Evolutionary conservation across 2,888 invertebrate genomes (phyloP), one percentile per base, ranked within the genome.

Genomic region (Megastigmus dorsalis): DNA sequence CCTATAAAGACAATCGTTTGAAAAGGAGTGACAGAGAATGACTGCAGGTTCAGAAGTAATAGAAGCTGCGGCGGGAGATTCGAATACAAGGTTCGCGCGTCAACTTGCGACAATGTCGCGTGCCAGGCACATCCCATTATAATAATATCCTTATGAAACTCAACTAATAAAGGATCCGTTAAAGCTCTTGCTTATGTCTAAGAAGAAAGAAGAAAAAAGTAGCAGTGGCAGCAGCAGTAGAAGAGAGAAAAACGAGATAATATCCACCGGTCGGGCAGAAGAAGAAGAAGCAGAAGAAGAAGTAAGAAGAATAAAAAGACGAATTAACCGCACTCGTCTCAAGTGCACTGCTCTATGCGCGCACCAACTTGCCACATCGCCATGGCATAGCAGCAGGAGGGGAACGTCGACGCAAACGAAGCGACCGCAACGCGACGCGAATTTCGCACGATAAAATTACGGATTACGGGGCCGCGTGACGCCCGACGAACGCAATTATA

Each of bases 321-420:
- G n/a, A n/a, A n/a, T n/a, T n/a, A 70, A 63, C 70, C 71, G 63
- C 68, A 69, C 18, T 20, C 62, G 60, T 50, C 71, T 66, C 72
- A 73, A 73, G 66, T 66, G 57, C 71, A 55, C 10, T 28, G 15
- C 28, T n/a, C n/a, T n/a, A n/a, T n/a, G 30, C 5, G 20, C 9
- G 41, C 30, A 15, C n/a, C 72, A n/a, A 72, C 72, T 73, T 66
- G 66, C 72, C 66, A 52, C 72, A 66, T 73, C 66, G 63, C 0
- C n/a, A n/a, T n/a, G n/a, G n/a, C n/a, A n/a, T n/a, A n/a, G n/a
- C n/a, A n/a, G n/a, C n/a, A n/a, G n/a, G n/a, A n/a, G n/a, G n/a
- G n/a, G n/a, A n/a, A n/a, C n/a, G n/a, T n/a, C n/a, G n/a, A n/a
- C n/a, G n/a, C n/a, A n/a, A n/a, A n/a, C 15, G 20, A 23, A n/a